phyloP scores from a whole-genome alignment of 2,888 invertebrate species.

The Acanthoscelides obtectus region DNA sequence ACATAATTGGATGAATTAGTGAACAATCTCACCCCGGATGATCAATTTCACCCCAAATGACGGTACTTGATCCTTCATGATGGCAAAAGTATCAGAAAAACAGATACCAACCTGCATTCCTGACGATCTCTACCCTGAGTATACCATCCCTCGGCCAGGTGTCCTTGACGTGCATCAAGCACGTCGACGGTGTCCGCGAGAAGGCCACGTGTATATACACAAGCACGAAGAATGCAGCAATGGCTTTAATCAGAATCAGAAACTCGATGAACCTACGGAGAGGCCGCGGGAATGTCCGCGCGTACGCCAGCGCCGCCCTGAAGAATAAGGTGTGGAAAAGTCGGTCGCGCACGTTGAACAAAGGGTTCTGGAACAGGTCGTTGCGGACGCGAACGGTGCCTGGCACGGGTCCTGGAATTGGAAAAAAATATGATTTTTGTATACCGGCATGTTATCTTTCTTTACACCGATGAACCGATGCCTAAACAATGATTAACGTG shows the following conservation, averaged over 20 bases:
- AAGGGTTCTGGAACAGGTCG: conserved; percentile 63
- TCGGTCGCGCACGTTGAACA: conserved; percentile 83
- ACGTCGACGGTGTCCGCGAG: conserved; percentile 88
- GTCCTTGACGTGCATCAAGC: conserved; percentile 80
- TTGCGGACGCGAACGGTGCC: conserved; percentile 54
- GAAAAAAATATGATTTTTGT: no score
- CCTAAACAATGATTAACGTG: no score
- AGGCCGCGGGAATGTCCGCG: conserved; percentile 81
- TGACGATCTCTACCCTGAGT: conserved; percentile 81
- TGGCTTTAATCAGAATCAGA: conserved; percentile 73
- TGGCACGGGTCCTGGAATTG: conserved; percentile 50
- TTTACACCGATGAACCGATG: no score
- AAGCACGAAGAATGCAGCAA: conserved; percentile 82
- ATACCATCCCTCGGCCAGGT: conserved; percentile 96
- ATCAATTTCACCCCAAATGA: no score
- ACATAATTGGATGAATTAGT: no score
- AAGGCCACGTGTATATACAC: conserved; percentile 95
- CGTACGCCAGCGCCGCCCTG: conserved; percentile 87
- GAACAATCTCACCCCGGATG: no score
- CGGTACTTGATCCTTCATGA: no score
- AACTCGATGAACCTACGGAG: conserved; percentile 80
- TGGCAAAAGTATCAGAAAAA: no score
- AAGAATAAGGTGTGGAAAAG: conserved; percentile 88
- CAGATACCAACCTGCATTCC: conserved; percentile 54
- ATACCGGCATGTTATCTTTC: no score